phyloP scores from a whole-genome alignment of 2,113 vertebrate species.

The Cebus imitator region DNA sequence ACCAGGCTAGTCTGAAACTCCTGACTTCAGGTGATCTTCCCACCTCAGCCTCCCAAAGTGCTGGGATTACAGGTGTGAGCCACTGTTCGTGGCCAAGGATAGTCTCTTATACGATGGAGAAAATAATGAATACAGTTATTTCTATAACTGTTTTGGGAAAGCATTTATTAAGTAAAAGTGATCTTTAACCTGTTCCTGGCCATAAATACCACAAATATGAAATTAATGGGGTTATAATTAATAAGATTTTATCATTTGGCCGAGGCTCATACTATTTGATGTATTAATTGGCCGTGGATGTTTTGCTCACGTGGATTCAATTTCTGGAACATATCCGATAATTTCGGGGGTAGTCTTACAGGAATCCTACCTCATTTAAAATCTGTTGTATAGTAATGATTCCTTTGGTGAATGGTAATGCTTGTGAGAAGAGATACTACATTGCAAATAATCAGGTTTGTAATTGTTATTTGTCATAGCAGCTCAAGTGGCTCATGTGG shows the following conservation, averaged over 20 bases:
- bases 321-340: constrained; percentile 29
- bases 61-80: too few species aligned
- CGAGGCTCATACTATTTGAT: constrained; percentile 11
- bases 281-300: background rate
- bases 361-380: background rate
- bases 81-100: background rate
- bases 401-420: background rate
- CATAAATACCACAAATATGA: constrained; percentile 53
- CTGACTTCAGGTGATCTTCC: too few species aligned
- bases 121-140: constrained; percentile 21
- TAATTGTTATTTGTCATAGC: constrained; percentile 13
- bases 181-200: background rate
- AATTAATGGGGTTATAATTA: constrained; percentile 17
- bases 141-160: constrained; percentile 22
- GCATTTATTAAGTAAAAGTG: constrained; percentile 4
- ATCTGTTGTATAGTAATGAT: background rate
- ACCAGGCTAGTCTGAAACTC: too few species aligned
- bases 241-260: background rate
- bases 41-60: too few species aligned
- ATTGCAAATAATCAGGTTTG: background rate
- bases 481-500: background rate
- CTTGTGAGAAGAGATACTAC: background rate
- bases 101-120: background rate
- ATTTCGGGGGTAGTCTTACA: background rate
- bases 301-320: constrained; percentile 29